Conservation (phyloP, 2,888 invertebrate genomes). For the Hydropsyche betteni region DNA sequence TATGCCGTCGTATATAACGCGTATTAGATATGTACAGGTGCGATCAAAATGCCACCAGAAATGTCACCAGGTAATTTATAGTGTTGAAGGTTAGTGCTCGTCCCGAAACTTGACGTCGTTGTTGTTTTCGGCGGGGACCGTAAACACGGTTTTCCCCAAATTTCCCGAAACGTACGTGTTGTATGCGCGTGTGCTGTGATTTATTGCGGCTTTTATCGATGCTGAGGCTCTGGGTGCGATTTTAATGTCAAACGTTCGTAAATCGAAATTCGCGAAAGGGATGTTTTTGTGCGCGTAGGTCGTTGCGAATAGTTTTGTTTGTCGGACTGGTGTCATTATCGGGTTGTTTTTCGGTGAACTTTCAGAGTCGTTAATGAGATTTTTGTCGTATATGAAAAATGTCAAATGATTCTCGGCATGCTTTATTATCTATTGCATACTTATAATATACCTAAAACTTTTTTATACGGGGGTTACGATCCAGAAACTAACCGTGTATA, state of each 20-base stretch:
- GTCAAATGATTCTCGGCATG: no score
- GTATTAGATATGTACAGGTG: conserved; percentile 15
- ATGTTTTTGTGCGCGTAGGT: no score
- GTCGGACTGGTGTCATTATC: no score
- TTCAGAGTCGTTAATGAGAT: no score
- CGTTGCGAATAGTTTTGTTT: no score
- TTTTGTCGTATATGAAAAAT: no score
- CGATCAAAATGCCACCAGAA: conserved; percentile 36
- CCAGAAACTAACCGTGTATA: no score
- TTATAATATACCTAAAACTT: no score
- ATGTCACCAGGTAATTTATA: conserved; percentile 34
- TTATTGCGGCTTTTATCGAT: conserved; percentile 15
- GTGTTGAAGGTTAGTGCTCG: conserved; percentile 28
- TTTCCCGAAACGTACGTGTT: not conserved
- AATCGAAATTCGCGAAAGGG: no score
- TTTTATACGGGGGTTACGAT: no score
- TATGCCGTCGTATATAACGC: not conserved
- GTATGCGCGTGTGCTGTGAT: not conserved
- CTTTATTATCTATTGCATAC: no score
- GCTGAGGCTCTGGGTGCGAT: not conserved
- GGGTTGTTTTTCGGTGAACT: no score
- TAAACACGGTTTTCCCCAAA: conserved; percentile 5
- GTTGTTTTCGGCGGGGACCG: conserved; percentile 8
- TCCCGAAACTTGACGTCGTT: conserved; percentile 30
- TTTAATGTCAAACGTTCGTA: not conserved